These are phyloP conservation scores for Takifugu bimaculatus DNA, from an alignment of 2,113 vertebrate genomes.

Conservation along the genomic window DNA sequence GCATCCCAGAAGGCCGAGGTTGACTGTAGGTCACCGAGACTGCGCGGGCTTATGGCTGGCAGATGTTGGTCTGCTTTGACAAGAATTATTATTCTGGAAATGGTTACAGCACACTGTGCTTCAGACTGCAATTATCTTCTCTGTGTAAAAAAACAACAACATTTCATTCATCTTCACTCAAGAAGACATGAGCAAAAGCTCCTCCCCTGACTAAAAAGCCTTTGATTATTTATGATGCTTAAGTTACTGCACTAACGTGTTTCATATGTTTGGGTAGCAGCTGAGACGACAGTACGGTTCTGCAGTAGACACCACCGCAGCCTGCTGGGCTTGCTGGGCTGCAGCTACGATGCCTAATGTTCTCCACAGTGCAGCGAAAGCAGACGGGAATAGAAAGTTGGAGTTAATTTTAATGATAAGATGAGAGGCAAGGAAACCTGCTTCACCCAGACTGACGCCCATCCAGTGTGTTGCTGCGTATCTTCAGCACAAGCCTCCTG, in stretches of 20 bases:
- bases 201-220: constrained; percentile 31
- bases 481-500: constrained; percentile 3
- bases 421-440: constrained; percentile 20
- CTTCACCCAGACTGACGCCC: constrained; percentile 30
- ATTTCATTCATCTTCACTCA: constrained; percentile 45
- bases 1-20: constrained; percentile 51
- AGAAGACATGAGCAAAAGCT: constrained; percentile 33
- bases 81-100: constrained; percentile 53
- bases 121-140: constrained; percentile 47
- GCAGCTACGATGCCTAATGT: constrained; percentile 46
- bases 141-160: constrained; percentile 39
- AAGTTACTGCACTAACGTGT: constrained; percentile 20
- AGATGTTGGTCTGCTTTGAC: constrained; percentile 63
- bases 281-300: constrained; percentile 18
- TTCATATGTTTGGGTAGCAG: constrained; percentile 24
- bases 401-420: constrained; percentile 15
- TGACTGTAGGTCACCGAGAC: constrained; percentile 59
- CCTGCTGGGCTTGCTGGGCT: constrained; percentile 16
- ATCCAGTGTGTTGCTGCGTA: constrained; percentile 19
- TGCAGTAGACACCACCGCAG: constrained; percentile 13
- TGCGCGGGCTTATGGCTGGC: constrained; percentile 62
- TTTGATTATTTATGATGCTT: constrained; percentile 27
- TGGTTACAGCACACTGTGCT: constrained; percentile 44
- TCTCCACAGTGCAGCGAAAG: constrained; percentile 12
- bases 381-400: constrained; percentile 30